These are phyloP conservation scores for Pampusana beccarii DNA, from an alignment of 2,113 vertebrate species.

Conservation along the genomic window DNA sequence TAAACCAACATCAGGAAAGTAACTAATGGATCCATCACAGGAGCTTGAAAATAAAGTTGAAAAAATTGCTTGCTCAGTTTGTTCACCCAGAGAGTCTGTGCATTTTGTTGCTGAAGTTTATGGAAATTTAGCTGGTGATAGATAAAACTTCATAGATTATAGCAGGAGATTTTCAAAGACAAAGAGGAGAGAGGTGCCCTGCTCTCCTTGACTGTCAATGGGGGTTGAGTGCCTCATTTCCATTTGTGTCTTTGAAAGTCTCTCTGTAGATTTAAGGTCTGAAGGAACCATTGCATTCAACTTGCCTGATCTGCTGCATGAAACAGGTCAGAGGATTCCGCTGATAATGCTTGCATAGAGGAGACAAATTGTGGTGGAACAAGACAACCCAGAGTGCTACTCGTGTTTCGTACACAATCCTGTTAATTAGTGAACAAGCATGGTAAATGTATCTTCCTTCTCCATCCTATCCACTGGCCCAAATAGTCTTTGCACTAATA, in stretches of 20 bases:
- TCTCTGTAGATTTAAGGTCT: background rate
- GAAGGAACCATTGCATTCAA: background rate
- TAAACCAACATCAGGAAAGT: constrained; percentile 39
- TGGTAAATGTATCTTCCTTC: background rate
- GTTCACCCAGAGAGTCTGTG: background rate
- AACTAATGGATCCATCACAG: constrained; percentile 38
- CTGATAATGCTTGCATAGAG: background rate
- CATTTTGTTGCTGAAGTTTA: constrained; percentile 27
- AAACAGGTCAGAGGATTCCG: background rate
- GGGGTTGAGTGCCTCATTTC: background rate
- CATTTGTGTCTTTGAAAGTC: constrained; percentile 18
- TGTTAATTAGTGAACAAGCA: background rate
- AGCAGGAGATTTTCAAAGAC: constrained; percentile 26
- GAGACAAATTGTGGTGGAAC: background rate
- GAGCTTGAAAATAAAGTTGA: constrained; percentile 40
- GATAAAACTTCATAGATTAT: constrained; percentile 13
- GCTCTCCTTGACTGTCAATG: background rate
- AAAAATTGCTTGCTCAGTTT: constrained; percentile 35
- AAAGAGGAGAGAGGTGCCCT: background rate
- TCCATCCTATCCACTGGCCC: background rate
- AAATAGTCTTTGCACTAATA: background rate
- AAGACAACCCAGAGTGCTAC: background rate
- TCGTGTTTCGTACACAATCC: background rate
- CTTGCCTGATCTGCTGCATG: background rate
- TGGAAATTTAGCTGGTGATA: constrained; percentile 22